Percentiles rank a stretch among this genome's conserved stretches.
phyloP scores from a whole-genome alignment of 2,888 invertebrate genomes.

The Trachelus troglodyta region DNA sequence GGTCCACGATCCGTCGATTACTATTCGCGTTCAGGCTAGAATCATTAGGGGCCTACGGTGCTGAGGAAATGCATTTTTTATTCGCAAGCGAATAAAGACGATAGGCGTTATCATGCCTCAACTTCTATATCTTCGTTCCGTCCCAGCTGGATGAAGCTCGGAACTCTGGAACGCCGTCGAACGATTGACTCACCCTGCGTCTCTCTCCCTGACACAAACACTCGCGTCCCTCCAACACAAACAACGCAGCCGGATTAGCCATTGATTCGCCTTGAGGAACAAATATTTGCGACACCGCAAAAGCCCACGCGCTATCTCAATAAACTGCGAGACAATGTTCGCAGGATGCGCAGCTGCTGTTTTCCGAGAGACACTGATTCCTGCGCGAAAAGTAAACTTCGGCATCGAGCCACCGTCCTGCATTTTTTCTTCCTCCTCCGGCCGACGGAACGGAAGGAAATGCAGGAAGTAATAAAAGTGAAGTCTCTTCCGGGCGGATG shows the following conservation, averaged over 20 bases:
- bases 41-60: too few relatives aligned
- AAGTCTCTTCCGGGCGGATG: too few relatives aligned
- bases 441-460: too few relatives aligned
- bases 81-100: too few relatives aligned
- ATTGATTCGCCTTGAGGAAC: not conserved
- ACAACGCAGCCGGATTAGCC: not conserved
- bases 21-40: too few relatives aligned
- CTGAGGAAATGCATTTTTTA: too few relatives aligned
- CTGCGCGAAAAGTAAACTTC: not conserved
- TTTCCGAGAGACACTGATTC: not conserved
- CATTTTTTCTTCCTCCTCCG: not conserved
- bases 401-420: not conserved
- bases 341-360: not conserved
- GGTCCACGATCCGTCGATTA: too few relatives aligned
- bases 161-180: too few relatives aligned
- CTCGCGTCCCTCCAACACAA: not conserved
- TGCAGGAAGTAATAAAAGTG: too few relatives aligned
- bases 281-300: not conserved
- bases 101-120: too few relatives aligned
- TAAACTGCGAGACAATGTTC: not conserved
- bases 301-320: not conserved
- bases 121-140: too few relatives aligned
- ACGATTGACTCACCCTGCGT: not conserved
- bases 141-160: too few relatives aligned
- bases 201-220: not conserved